Base-by-base conservation (phyloP, 2,888 invertebrate genomes). In the Melanostoma mellinum region DNA sequence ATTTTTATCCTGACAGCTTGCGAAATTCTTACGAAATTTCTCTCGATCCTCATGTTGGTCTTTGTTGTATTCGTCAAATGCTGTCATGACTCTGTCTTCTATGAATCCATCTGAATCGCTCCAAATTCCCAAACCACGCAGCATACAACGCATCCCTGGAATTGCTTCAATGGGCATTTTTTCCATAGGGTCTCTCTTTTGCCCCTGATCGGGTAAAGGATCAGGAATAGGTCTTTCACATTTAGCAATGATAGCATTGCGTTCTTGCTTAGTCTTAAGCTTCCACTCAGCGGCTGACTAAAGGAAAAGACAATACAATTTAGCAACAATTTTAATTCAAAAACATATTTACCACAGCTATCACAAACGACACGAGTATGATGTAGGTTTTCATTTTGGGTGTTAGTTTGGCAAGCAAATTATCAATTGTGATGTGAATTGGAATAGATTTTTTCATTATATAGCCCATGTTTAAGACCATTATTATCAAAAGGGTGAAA, bases 261-360 rank as follows among this genome's bases (percentile, higher is more conserved):
- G 36, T 32, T 82, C 63, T 4, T 73, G 56, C 9, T 58, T 61
- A 3, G 77, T 6, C 30, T 69, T 77, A 4, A 77, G 82, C 38
- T 65, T 58, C 82, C 82, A 82, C 3, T 82, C 82, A 35, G 77
- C 77, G 9, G 58, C 63, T 0, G 38, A 42, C 82, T 82, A 1
- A 9, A 10, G 8, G 8, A 6, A 6, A 9, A 6, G 30, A 38
- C 3, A 20, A 20, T 9, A 8, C 6, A 8, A 10, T 42, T 46
- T 1, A 9, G 46, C 1, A 30, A 35, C n/a, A 35, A 36, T 1
- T n/a, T 35, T 0, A 4, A 35, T 4, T 4, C 2, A 30, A 2
- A 10, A 8, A 2, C 0, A 38, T 48, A 9, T 52, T 33, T 32
- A 9, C 20, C 20, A 20, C 20, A 20, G 20, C 81, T 77, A 73